Base-by-base conservation (phyloP, 2,113 vertebrate species). In the Zosterops japonicus region DNA sequence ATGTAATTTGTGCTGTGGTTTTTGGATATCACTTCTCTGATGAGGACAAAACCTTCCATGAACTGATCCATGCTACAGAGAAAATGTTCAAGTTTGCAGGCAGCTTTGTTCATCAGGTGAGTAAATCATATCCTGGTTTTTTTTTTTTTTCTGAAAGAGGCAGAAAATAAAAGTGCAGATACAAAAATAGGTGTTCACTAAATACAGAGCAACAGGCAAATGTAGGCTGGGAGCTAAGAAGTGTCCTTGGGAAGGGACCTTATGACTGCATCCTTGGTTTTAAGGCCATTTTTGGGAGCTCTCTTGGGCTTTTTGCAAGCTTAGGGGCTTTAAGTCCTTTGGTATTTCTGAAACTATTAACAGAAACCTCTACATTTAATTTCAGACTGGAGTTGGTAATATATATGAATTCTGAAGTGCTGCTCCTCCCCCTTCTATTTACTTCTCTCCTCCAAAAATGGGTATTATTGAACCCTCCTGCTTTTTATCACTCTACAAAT, bases 11-110 rank as follows among this genome's bases (percentile, higher is more conserved):
- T 92, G 85, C 79, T 64, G 36, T 98, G 8, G 80, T 97, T 67
- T 97, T 97, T 67, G 94, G 97, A 67, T 92, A 77, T 80, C 75
- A 57, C 63, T 97, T 97, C 78, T 88, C 95, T 78, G 87, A 61
- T 5, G 94, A 97, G 27, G 97, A 97, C 42, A 60, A 96, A 82
- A 96, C 90, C 77, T 97, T 97, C 75, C 92, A 80, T n/a, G 88
- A 97, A 55, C 47, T 98, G 81, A 91, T 94, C 47, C 64, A 3
- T 53, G 88, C 86, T 74, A 95, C 80, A 1, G 57, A 93, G 80
- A 52, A 77, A 20, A 15, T 96, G 65, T 85, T 96, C 67, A 68
- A 9, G 50, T 94, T 93, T 75, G 41, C 11, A 63, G 87, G 93
- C 65, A 75, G 93, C 42, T 70, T 87, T 56, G 12, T n/a, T 61